Evolutionary conservation across 2,113 vertebrate genomes (phyloP), one percentile per base, ranked within the genome.

Genomic region (Seriola aureovittata): DNA sequence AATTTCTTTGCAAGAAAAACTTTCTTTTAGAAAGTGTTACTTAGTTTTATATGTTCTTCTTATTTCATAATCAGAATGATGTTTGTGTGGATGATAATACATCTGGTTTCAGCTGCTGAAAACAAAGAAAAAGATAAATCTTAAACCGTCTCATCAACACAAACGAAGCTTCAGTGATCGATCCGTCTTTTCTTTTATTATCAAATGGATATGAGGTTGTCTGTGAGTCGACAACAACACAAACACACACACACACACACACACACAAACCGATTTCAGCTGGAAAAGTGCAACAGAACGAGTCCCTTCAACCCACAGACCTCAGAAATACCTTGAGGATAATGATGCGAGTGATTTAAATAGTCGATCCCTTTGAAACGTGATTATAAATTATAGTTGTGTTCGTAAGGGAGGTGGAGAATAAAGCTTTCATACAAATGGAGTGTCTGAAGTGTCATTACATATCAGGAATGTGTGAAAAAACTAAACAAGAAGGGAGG

Each of bases 401-500:
- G 23, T 57, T 19, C 1, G 3, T 38, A 0, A 34, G 38, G 66
- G 50, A 25, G 1, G 73, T 42, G 58, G 8, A 32, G 14, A 21
- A 25, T 29, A 21, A 68, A 60, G 42, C 21, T 40, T 42, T 74
- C 2, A 16, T 55, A 63, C 44, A 63, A 3, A 52, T 19, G 80
- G 72, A 82, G 80, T 63, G 80, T 55, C 0, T 40, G 4, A 54
- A 68, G 54, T 23, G 54, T 16, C 0, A 7, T 29, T 12, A 25
- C 0, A n/a, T 2, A 32, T 14, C 36, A 75, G 82, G 72, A 85
- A 85, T 63, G 78, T 68, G 71, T 3, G 36, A 23, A 16, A 46
- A 40, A 12, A 17, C 3, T 4, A 2, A 42, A 36, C 11, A 32
- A 2, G 8, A 4, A 12, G 4, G 42, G 12, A 48, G 17, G 50